A percentile compares a stretch with the other conserved stretches of the same genome.
Evolutionary conservation across 2,888 invertebrate species (phyloP).

Genomic region (Chouioia cunea): DNA sequence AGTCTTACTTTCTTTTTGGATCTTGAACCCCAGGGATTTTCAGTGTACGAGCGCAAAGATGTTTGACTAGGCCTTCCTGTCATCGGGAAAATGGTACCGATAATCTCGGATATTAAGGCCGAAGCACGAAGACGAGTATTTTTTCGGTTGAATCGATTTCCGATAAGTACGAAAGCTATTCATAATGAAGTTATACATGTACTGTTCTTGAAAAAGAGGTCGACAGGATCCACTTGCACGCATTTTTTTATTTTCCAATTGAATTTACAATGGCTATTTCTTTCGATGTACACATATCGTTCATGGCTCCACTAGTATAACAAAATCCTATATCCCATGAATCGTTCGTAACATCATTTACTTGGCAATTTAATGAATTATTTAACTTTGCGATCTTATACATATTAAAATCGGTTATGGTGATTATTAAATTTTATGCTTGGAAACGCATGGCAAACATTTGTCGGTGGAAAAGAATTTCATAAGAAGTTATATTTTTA

Average conservation of each 20-base stretch:
- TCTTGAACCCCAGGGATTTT: too few relatives aligned
- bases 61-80: too few relatives aligned
- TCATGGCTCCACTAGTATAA: too few relatives aligned
- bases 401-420: too few relatives aligned
- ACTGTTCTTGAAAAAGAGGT: constrained; percentile 26
- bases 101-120: constrained; percentile 45
- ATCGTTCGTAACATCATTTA: constrained; percentile 6
- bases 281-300: background rate
- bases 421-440: too few relatives aligned
- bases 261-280: constrained; percentile 24
- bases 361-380: constrained; percentile 19
- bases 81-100: constrained; percentile 2
- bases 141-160: constrained; percentile 44
- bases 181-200: constrained; percentile 43
- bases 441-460: too few relatives aligned
- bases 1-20: too few relatives aligned
- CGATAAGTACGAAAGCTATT: constrained; percentile 38
- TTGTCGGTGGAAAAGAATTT: too few relatives aligned
- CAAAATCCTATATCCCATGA: background rate
- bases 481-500: too few relatives aligned
- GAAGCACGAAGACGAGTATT: constrained; percentile 41
- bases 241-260: constrained; percentile 35
- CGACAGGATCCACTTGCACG: constrained; percentile 16
- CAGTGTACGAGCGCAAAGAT: too few relatives aligned
- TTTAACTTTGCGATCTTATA: too few relatives aligned